A percentile compares a stretch with the other conserved stretches of the same genome.
Conservation (phyloP, 2,113 vertebrate genomes). For the Callocephalon fimbriatum region DNA sequence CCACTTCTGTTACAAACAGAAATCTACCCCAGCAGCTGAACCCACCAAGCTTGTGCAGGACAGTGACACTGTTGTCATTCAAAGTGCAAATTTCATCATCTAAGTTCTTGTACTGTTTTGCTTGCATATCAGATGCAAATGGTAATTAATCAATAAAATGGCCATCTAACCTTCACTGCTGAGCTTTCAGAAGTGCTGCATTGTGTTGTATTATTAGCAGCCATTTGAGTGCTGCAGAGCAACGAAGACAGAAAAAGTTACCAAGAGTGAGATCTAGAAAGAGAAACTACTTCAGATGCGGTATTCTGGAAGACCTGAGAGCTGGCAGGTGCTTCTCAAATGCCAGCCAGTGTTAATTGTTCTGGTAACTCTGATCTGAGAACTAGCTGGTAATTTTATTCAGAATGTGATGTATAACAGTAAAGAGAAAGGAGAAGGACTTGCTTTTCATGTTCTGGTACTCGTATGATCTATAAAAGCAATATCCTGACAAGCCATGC, state of each 20-base stretch:
- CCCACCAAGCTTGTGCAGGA: background rate
- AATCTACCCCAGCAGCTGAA: background rate
- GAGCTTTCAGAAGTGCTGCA: background rate
- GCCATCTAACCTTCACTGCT: background rate
- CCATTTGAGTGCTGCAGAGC: background rate
- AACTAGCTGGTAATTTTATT: background rate
- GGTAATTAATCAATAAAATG: background rate
- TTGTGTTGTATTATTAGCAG: background rate
- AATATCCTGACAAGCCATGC: background rate
- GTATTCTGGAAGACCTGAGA: background rate
- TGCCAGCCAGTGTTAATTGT: background rate
- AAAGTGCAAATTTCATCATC: background rate
- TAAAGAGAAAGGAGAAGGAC: background rate
- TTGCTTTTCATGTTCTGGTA: background rate
- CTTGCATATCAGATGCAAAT: background rate
- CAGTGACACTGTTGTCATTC: background rate
- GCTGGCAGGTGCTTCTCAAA: background rate
- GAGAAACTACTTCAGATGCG: background rate
- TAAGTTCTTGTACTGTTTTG: background rate
- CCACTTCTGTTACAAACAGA: background rate
- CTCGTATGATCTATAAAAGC: background rate
- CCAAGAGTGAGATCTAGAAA: background rate
- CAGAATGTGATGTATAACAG: background rate
- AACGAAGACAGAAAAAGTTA: background rate
- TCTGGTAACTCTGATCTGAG: background rate